Evolutionary conservation across 2,888 invertebrate species (phyloP).

Genomic region (Aphodius sticticus): DNA sequence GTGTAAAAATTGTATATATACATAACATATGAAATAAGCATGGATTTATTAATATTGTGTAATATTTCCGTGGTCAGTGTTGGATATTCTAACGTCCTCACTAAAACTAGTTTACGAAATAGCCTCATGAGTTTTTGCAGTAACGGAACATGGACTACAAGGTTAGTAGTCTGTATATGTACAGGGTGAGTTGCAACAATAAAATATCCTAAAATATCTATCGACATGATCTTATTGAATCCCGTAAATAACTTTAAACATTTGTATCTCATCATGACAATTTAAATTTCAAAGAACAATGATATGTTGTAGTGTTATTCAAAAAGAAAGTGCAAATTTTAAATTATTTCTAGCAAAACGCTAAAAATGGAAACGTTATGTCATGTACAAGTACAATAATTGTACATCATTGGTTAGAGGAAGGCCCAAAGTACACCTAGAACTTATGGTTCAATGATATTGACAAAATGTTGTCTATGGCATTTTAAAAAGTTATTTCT

Average conservation of each 20-base stretch:
- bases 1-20: constrained; percentile 45
- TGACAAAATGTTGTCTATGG: too few relatives aligned
- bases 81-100: constrained; percentile 38
- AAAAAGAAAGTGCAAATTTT: too few relatives aligned
- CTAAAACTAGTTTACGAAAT: constrained; percentile 39
- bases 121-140: constrained; percentile 40
- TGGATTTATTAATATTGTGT: constrained; percentile 30
- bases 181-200: constrained; percentile 25
- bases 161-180: constrained; percentile 19
- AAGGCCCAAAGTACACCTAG: too few relatives aligned
- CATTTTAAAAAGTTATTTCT: too few relatives aligned
- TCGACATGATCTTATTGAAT: background rate
- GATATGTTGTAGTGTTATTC: too few relatives aligned
- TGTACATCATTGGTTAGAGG: too few relatives aligned
- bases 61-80: constrained; percentile 41
- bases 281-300: too few relatives aligned
- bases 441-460: too few relatives aligned
- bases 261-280: background rate
- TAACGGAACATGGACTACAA: constrained; percentile 25
- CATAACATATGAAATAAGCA: constrained; percentile 31
- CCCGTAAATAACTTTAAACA: background rate
- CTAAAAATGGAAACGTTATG: too few relatives aligned
- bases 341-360: too few relatives aligned
- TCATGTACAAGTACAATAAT: too few relatives aligned
- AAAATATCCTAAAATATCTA: constrained; percentile 7